Evolutionary conservation across 2,888 invertebrate genomes (phyloP), one percentile per base, ranked within the genome.

Genomic region (Alloscopus bannaensis): DNA sequence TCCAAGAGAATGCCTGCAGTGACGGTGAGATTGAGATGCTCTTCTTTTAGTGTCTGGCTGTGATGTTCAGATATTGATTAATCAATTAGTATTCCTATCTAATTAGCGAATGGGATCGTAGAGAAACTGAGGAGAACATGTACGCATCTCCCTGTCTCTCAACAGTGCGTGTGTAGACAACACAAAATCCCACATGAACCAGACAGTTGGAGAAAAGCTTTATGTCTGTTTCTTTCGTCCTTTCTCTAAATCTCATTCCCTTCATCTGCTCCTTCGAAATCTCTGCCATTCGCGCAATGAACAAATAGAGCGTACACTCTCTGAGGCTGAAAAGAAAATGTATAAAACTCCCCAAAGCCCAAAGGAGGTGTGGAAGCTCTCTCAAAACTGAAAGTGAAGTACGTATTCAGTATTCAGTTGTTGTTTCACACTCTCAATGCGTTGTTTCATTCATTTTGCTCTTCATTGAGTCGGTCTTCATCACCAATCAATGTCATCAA

Each of bases 31-130:
- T n/a, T n/a, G n/a, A n/a, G 36, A 36, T 36, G 36, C 8, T 13
- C 36, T 36, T 36, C n/a, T 18, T n/a, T 18, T 18, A 16, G n/a
- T 47, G 13, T 47, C 47, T 18, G 18, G 6, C 18, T 18, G n/a
- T n/a, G n/a, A n/a, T 72, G 50, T 47, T 11, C n/a, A 36, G 20
- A 52, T 72, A 72, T 72, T 72, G 71, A 72, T 72, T 72, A 72
- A 72, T 72, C 71, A 72, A 72, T 72, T 72, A 72, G 71, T 72
- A 62, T 62, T 72, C 71, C 71, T 62, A 72, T 72, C 71, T 72
- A 72, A 72, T 72, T 72, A 72, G 71, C 62, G 62, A 72, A 72
- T 72, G 62, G 52, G 59, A 26, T 42, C 26, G 1, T 16, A 2
- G 18, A 29, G 31, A 31, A 3, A 26, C 36, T 40, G 69, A 2